Base-by-base conservation (phyloP, 1,140 invertebrate species). In the Diachasmimorpha longicaudata region DNA sequence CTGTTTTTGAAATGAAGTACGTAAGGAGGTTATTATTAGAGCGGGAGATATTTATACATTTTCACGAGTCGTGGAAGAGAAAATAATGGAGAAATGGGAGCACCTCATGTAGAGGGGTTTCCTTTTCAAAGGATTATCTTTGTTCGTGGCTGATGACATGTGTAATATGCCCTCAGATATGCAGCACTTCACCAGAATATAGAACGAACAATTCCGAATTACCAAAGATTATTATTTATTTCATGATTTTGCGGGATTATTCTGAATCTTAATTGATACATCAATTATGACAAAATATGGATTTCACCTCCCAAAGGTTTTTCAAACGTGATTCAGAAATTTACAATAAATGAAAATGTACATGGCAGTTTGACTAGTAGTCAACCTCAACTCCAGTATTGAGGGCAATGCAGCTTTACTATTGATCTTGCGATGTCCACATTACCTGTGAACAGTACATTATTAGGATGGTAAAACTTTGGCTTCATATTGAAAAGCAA, bases 341-440 rank as follows among this genome's bases (percentile, higher is more conserved):
- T 75, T 70, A 73, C 46, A 46, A 75, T 71, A 71, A 69, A 79
- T 76, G 74, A 39, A 70, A 39, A 36, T 37, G 23, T 74, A 71
- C 55, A 67, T 46, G 72, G 75, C 70, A 13, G 21, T 71, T n/a
- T 55, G 14, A 4, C 23, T 23, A 21, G 16, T 58, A 21, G 68
- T 72, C 67, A 55, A 39, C 13, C 14, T n/a, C 66, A 48, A 37
- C 72, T 72, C 75, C 85, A 83, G 74, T 86, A 85, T 58, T 86
- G 79, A 13, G 85, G 81, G 81, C 85, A 89, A 80, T 91, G 89
- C 77, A 91, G 90, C 80, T 90, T 90, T 23, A 92, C 89, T 37
- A 92, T 86, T 21, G 87, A 88, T 80, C 88, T 87, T 14, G 91
- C 89, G 46, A 91, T 80, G 80, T 91, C 89, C 77, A 89, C 80